A percentile compares a stretch with the other conserved stretches of the same genome.
Evolutionary conservation across 2,888 invertebrate genomes (phyloP).

Genomic region (Trachelus stipa): DNA sequence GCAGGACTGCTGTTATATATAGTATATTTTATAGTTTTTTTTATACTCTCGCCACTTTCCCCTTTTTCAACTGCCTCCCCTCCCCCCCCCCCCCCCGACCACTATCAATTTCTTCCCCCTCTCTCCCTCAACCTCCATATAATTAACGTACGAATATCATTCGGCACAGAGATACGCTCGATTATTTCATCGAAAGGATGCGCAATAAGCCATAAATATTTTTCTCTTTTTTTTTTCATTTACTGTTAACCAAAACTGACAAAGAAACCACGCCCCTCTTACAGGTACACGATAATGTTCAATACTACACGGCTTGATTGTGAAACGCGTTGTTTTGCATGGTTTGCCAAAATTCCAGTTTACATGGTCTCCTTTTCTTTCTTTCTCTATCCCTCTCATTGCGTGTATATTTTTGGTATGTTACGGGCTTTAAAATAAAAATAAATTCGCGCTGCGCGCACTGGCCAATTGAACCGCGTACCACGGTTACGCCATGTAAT

Average conservation of each 20-base stretch:
- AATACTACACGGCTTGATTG: not conserved
- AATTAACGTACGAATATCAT: not conserved
- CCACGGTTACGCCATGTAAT: conserved; percentile 43
- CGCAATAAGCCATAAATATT: not conserved
- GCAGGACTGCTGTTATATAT: not conserved
- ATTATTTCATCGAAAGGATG: not conserved
- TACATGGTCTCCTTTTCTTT: not conserved
- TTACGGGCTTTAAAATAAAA: not conserved
- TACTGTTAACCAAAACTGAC: not conserved
- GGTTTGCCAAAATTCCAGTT: not conserved
- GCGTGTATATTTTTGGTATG: not conserved
- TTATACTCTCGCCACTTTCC: not conserved
- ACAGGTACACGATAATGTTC: not conserved
- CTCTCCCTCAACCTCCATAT: not conserved
- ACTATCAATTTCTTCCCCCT: too few relatives aligned
- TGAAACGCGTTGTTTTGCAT: not conserved
- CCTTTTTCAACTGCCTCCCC: not conserved
- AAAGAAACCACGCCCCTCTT: not conserved
- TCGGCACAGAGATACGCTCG: not conserved
- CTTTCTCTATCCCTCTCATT: not conserved
- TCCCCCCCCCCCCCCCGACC: too few relatives aligned
- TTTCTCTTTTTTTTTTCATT: not conserved
- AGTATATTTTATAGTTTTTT: not conserved
- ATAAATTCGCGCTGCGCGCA: not conserved
- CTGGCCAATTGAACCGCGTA: not conserved